Evolutionary conservation across 2,888 invertebrate species (phyloP).

Genomic region (Automeris io): DNA sequence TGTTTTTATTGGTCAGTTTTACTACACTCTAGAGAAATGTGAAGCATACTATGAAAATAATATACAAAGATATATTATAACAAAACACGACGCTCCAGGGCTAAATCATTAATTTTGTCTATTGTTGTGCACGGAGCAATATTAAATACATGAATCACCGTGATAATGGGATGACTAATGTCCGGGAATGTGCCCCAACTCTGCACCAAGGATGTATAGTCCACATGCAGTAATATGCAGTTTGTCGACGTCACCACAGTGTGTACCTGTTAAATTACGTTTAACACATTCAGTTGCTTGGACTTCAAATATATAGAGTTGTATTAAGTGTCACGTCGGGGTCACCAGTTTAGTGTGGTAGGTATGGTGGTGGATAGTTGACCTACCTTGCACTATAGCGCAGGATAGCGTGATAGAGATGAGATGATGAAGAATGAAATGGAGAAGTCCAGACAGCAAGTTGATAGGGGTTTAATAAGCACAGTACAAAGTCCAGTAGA

Average conservation of each 20-base stretch:
- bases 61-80: background rate
- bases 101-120: slow-evolving; percentile 4
- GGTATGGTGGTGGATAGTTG: no score
- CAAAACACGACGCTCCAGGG: background rate
- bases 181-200: slow-evolving; percentile 70
- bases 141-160: slow-evolving; percentile 52
- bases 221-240: slow-evolving; percentile 67
- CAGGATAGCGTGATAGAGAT: no score
- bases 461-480: no score
- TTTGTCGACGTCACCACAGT: slow-evolving; percentile 70
- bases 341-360: no score
- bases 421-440: no score
- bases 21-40: background rate
- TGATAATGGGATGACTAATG: slow-evolving; percentile 56
- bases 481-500: no score
- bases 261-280: slow-evolving; percentile 48
- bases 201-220: slow-evolving; percentile 62
- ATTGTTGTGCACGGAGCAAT: slow-evolving; percentile 12
- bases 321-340: no score
- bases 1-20: no score
- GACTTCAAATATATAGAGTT: background rate
- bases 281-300: background rate
- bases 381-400: no score
- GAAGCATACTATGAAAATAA: background rate
- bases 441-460: no score